Evolutionary conservation across 2,797 vertebrate genomes (phyloP).

Genomic region (Todus mexicanus): DNA sequence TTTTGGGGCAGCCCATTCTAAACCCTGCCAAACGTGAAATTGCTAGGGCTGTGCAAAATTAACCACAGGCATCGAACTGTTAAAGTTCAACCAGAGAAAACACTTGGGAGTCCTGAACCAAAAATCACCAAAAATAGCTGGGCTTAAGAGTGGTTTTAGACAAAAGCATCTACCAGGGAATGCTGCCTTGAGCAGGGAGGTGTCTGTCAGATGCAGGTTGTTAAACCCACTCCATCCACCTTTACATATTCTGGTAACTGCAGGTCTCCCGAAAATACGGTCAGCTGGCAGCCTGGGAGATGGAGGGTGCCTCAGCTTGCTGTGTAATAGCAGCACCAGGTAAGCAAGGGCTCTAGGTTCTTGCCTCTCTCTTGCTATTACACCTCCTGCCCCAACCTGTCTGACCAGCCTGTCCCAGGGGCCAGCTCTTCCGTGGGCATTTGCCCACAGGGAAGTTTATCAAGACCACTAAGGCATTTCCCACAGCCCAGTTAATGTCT

Average conservation of each 20-base stretch:
- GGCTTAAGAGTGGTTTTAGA: not conserved
- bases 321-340: accelerated
- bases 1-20: not conserved
- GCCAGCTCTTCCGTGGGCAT: not conserved
- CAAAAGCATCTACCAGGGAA: not conserved
- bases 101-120: not conserved
- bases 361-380: not conserved
- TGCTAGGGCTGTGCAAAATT: not conserved
- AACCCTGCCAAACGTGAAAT: not conserved
- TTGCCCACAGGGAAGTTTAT: not conserved
- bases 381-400: not conserved
- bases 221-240: not conserved
- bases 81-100: not conserved
- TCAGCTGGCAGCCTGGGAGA: not conserved
- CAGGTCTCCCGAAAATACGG: not conserved
- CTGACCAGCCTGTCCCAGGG: not conserved
- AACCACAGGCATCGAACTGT: not conserved
- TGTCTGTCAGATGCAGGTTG: not conserved
- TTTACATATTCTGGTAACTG: accelerated
- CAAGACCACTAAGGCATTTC: not conserved
- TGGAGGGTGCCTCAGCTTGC: not conserved
- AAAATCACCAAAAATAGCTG: not conserved
- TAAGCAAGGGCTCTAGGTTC: not conserved
- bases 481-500: not conserved
- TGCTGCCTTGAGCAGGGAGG: not conserved